Conservation (phyloP, 1,140 invertebrate species). For the Cydia pomonella region DNA sequence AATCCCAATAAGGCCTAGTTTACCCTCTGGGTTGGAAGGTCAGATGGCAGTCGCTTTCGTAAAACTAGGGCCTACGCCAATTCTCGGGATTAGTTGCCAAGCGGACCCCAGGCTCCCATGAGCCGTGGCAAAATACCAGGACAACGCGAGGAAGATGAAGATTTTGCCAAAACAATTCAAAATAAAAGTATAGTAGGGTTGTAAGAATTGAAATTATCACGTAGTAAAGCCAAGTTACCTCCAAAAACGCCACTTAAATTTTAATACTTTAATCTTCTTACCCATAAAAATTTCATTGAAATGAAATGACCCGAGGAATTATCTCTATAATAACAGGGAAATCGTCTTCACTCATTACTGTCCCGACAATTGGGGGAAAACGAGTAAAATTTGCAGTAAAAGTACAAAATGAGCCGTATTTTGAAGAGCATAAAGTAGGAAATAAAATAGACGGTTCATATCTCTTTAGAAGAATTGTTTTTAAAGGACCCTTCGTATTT, state of each 20-base stretch:
- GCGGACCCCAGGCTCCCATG: too few species aligned
- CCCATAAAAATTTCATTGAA: slow-evolving; percentile 7
- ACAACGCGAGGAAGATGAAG: too few species aligned
- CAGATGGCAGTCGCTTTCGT: too few species aligned
- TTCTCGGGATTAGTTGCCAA: too few species aligned
- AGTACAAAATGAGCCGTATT: background rate
- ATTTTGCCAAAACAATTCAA: too few species aligned
- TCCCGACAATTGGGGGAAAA: background rate
- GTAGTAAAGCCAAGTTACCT: background rate
- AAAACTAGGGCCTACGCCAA: too few species aligned
- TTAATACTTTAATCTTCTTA: slow-evolving; percentile 1
- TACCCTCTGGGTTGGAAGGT: too few species aligned
- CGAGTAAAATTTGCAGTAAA: background rate
- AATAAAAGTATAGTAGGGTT: too few species aligned
- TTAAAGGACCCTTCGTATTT: slow-evolving; percentile 4
- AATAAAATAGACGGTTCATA: background rate
- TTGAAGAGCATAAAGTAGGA: background rate
- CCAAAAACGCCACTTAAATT: background rate
- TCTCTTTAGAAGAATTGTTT: background rate
- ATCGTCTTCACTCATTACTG: slow-evolving; percentile 10
- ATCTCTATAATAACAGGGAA: slow-evolving; percentile 11
- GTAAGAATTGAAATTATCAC: too few species aligned
- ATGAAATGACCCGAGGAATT: slow-evolving; percentile 13
- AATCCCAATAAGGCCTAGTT: too few species aligned
- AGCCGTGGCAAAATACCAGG: too few species aligned